These are phyloP conservation scores for Mastomys natalensis DNA, from an alignment of 2,113 vertebrate species.

Conservation along the genomic window DNA sequence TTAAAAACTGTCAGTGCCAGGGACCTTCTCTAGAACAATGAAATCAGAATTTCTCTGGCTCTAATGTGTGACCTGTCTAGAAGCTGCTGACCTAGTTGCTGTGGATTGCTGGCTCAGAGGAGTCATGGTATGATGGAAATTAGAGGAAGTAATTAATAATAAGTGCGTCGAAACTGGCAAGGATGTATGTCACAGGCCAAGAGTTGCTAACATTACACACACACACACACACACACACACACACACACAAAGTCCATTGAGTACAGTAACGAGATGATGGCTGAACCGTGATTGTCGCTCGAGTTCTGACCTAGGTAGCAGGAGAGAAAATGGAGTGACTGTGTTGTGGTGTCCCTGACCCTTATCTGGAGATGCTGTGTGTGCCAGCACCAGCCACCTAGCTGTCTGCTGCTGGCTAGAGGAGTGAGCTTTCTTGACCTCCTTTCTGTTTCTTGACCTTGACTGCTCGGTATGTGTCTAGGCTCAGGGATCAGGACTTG, in stretches of 20 bases:
- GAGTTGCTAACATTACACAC: neutral
- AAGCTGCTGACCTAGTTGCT: conserved; percentile 28
- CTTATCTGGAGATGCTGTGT: fast-evolving
- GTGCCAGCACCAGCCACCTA: neutral
- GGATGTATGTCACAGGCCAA: neutral
- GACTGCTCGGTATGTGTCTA: neutral
- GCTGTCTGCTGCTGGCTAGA: fast-evolving
- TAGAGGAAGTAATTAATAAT: neutral
- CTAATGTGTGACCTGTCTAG: neutral
- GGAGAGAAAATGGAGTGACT: neutral
- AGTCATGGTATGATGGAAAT: neutral
- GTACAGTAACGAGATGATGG: neutral
- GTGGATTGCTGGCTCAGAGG: conserved; percentile 43
- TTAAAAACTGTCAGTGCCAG: neutral
- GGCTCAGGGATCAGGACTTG: neutral
- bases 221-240: too few species aligned
- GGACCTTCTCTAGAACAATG: neutral
- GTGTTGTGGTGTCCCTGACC: neutral
- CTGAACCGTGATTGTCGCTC: neutral
- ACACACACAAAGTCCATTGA: neutral
- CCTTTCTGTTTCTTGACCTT: neutral
- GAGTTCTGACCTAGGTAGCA: neutral
- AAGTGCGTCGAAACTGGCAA: neutral
- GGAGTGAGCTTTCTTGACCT: neutral
- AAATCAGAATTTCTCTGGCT: conserved; percentile 41